A percentile compares a stretch with the other conserved stretches of the same genome.
Conservation (phyloP, 2,113 vertebrate genomes). For the Catagonus wagneri region DNA sequence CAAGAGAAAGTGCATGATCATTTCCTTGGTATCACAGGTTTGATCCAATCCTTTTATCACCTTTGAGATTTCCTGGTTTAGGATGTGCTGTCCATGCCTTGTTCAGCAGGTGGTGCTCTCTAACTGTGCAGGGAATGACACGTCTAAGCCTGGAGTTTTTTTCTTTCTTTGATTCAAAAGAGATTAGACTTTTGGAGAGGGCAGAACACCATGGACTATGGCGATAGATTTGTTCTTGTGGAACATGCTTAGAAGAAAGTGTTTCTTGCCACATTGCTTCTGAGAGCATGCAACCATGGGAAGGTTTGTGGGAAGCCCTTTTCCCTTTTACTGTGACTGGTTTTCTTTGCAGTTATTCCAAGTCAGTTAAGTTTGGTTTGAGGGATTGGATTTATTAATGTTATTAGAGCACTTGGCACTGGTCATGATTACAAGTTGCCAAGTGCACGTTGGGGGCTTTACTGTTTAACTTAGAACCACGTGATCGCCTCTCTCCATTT, state of each 20-base stretch:
- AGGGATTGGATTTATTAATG: conserved; percentile 28
- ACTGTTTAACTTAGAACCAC: not conserved
- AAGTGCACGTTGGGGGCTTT: not conserved
- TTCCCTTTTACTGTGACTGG: not conserved
- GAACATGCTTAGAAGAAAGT: not conserved
- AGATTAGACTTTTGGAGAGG: not conserved
- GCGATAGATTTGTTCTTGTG: not conserved
- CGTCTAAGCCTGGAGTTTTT: not conserved
- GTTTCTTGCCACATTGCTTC: not conserved
- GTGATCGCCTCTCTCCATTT: not conserved
- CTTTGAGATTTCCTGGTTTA: not conserved
- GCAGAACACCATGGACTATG: not conserved
- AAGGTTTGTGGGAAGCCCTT: not conserved
- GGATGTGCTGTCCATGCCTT: not conserved
- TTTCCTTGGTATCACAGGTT: not conserved
- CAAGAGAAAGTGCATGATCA: not conserved
- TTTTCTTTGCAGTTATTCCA: conserved; percentile 40
- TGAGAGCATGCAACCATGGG: not conserved
- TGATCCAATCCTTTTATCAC: not conserved
- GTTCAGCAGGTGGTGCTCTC: conserved; percentile 62
- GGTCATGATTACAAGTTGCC: not conserved
- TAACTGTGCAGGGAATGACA: conserved; percentile 47
- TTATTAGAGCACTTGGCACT: conserved; percentile 36
- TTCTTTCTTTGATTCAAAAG: not conserved
- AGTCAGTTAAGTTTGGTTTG: conserved; percentile 30